Evolutionary conservation across 53 echinoderm and acorn worm genomes (phyloP).

Genomic region (Pentamera pediparva): DNA sequence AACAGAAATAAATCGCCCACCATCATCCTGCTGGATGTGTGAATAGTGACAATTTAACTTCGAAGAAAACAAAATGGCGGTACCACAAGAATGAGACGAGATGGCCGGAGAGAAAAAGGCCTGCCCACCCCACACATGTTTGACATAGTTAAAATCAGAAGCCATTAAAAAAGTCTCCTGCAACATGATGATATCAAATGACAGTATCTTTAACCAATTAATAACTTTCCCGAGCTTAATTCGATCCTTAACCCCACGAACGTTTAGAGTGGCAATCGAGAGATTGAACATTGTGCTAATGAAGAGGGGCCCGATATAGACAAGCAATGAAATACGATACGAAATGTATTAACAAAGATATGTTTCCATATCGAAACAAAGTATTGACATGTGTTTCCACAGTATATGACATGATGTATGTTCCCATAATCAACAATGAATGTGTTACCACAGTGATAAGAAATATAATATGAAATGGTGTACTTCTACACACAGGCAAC

Average conservation of each 20-base stretch:
- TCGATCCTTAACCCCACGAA: background rate
- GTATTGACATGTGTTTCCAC: no score
- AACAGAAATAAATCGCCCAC: background rate
- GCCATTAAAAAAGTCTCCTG: background rate
- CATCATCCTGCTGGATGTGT: background rate
- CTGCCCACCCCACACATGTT: background rate
- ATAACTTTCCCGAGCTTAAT: background rate
- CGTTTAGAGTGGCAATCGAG: background rate
- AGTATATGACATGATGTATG: no score
- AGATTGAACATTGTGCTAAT: no score
- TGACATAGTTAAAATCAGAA: background rate
- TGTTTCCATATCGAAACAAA: no score
- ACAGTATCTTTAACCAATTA: background rate
- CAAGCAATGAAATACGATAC: no score
- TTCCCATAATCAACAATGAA: no score
- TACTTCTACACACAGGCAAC: no score
- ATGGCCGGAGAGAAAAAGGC: background rate
- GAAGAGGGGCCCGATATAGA: no score
- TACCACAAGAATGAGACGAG: background rate
- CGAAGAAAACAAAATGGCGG: background rate
- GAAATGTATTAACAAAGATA: no score
- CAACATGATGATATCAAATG: background rate
- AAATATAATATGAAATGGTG: no score
- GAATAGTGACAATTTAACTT: background rate
- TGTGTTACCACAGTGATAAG: no score